phyloP scores from a whole-genome alignment of 2,888 invertebrate species.

The Caenorhabditis sp. region DNA sequence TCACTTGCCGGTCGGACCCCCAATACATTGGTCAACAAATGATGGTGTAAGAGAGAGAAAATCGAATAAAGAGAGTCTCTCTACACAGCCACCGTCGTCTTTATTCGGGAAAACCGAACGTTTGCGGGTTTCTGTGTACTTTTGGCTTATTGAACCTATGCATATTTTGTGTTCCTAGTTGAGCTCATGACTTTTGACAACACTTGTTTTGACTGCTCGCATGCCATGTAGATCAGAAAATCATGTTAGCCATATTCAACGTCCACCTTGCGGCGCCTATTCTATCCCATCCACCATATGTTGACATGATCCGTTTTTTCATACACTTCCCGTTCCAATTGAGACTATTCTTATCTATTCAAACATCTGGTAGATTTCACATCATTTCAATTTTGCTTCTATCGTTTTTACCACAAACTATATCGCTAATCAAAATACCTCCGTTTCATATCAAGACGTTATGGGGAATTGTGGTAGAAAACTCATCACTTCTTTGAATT shows the following conservation, averaged over 20 bases:
- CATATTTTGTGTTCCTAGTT: slow-evolving; percentile 45
- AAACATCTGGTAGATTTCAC: neutral
- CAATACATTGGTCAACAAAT: slow-evolving; percentile 58
- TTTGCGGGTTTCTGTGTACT: slow-evolving; percentile 50
- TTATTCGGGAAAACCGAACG: slow-evolving; percentile 56
- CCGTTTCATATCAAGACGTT: no score
- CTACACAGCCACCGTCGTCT: slow-evolving; percentile 23
- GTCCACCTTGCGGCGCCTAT: neutral
- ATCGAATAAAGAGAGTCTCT: neutral
- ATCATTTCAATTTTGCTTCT: neutral
- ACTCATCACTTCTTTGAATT: no score
- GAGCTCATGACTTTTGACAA: slow-evolving; percentile 45
- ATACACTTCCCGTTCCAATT: slow-evolving; percentile 13
- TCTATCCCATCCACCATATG: neutral
- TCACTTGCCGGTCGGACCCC: slow-evolving; percentile 57
- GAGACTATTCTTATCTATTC: slow-evolving; percentile 7
- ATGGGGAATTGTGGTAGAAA: no score
- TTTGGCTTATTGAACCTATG: slow-evolving; percentile 54
- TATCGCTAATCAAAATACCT: no score
- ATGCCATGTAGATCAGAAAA: slow-evolving; percentile 22
- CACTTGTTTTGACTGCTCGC: slow-evolving; percentile 14
- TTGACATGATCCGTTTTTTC: neutral
- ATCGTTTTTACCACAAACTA: no score
- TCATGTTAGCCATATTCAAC: slow-evolving; percentile 6
- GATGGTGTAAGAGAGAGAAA: slow-evolving; percentile 31